Evolutionary conservation across 2,113 vertebrate genomes (phyloP), one percentile per base, ranked within the genome.

Genomic region (Gnathonemus echidnorhynchus): DNA sequence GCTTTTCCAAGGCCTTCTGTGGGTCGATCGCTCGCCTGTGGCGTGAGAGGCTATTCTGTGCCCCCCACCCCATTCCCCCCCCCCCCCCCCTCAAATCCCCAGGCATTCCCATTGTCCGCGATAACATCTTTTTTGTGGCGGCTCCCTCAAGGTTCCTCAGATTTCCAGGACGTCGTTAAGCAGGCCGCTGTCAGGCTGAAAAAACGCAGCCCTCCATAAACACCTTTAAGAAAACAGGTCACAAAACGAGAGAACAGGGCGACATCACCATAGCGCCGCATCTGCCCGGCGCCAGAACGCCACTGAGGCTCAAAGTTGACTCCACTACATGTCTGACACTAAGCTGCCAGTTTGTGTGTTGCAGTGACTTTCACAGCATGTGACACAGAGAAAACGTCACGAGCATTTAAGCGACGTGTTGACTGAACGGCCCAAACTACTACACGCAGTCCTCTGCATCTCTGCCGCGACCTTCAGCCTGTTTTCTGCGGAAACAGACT

Each of bases 1-100:
- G 45, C 85, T 53, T 74, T 77, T 90, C 84, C 70, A n/a, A 90
- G 89, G 58, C 85, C 58, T 90, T 86, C 35, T 87, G 49, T 50
- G 56, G 48, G 89, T 90, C 58, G 45, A 90, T 87, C 58, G 48
- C 84, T 10, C 1, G 58, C 85, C 89, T 77, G 27, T 17, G 10
- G 89, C 86, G 2, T 85, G 31, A 77, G 45, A 74, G 85, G n/a
- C 56, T 39, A 80, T 89, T 83, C 45, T 90, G 85, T 11, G 48
- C 27, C 58, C 45, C 46, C 42, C 85, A 52, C 56, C 31, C 46
- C 42, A 27, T 74, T 74, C 7, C 66, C 31, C 24, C 39, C 7
- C 66, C 31, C 24, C 39, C 5, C 39, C 17, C 13, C 42, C 9
- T 19, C 45, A 46, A 77, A 35, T 66, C 70, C 24, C 10, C 9